Conservation (phyloP, 2,888 invertebrate genomes). For the Fissipunctia ypsillon region DNA sequence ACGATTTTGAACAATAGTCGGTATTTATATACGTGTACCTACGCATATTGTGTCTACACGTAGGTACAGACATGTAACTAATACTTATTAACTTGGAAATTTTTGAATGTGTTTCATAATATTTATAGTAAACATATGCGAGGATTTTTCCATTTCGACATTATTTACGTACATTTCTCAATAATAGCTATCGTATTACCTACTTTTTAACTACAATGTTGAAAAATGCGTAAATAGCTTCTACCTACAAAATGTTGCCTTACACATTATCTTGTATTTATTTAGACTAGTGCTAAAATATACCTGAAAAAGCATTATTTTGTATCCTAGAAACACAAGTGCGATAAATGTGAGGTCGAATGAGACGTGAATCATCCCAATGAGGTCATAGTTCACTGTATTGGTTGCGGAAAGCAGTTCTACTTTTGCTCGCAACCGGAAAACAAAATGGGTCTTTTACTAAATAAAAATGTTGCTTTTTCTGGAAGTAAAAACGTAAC, state of each 20-base stretch:
- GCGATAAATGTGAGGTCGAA: slow-evolving; percentile 27
- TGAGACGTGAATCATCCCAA: slow-evolving; percentile 24
- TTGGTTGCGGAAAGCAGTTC: slow-evolving; percentile 19
- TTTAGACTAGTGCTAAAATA: background rate
- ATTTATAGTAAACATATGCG: too few relatives aligned
- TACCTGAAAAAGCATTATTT: slow-evolving; percentile 12
- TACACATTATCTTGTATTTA: background rate
- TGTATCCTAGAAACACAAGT: slow-evolving; percentile 8
- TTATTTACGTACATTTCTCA: background rate
- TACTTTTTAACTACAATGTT: background rate
- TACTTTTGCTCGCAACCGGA: slow-evolving; percentile 4
- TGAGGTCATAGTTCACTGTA: slow-evolving; percentile 30
- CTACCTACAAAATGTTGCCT: background rate
- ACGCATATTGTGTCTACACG: background rate
- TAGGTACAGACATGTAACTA: too few relatives aligned
- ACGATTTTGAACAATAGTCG: slow-evolving; percentile 29
- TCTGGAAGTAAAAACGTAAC: too few relatives aligned
- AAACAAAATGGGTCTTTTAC: slow-evolving; percentile 9
- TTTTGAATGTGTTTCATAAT: too few relatives aligned
- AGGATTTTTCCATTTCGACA: background rate
- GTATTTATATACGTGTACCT: background rate
- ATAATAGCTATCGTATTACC: too few relatives aligned
- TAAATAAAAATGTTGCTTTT: background rate
- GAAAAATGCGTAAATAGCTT: too few relatives aligned
- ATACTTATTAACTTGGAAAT: too few relatives aligned